A percentile compares a stretch with the other conserved stretches of the same genome.
These are phyloP conservation scores for Ophioderma brevispina DNA, from an alignment of 35 echinoderm and acorn worm genomes.

Conservation along the genomic window DNA sequence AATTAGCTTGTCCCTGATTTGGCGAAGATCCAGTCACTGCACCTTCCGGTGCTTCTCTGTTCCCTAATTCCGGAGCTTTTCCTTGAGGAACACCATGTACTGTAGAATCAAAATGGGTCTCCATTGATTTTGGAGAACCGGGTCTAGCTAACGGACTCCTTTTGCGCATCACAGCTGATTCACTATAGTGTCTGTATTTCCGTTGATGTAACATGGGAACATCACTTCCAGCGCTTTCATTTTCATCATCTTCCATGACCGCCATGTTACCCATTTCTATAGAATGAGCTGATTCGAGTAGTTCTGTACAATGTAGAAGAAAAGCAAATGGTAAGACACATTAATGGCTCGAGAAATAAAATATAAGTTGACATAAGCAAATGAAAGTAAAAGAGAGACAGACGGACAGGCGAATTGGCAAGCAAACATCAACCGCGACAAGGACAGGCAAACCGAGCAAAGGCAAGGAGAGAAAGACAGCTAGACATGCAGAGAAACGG, in stretches of 20 bases:
- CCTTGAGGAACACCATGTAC: slow-evolving; percentile 3
- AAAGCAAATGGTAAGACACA: not conserved
- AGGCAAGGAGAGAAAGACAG: no score
- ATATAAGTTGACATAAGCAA: no score
- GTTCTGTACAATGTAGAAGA: not conserved
- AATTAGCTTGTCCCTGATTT: not conserved
- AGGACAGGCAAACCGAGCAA: no score
- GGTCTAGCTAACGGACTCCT: not conserved
- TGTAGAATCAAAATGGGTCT: slow-evolving; percentile 18
- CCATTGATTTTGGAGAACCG: not conserved
- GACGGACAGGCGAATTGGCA: no score
- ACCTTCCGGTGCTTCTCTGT: slow-evolving; percentile 52
- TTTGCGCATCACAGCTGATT: not conserved
- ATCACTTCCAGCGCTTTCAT: slow-evolving; percentile 35
- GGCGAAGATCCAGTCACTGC: slow-evolving; percentile 25
- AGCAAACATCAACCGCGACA: no score
- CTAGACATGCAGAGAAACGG: no score
- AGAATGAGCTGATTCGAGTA: not conserved
- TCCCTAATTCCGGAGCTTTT: slow-evolving; percentile 7
- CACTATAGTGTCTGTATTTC: slow-evolving; percentile 23
- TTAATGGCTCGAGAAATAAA: no score
- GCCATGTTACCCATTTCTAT: not conserved
- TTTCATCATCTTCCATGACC: slow-evolving; percentile 32
- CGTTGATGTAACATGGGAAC: slow-evolving; percentile 38
- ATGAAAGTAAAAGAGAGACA: no score